These are phyloP conservation scores for Mimas tiliae DNA, from an alignment of 2,888 invertebrate genomes.

Conservation along the genomic window DNA sequence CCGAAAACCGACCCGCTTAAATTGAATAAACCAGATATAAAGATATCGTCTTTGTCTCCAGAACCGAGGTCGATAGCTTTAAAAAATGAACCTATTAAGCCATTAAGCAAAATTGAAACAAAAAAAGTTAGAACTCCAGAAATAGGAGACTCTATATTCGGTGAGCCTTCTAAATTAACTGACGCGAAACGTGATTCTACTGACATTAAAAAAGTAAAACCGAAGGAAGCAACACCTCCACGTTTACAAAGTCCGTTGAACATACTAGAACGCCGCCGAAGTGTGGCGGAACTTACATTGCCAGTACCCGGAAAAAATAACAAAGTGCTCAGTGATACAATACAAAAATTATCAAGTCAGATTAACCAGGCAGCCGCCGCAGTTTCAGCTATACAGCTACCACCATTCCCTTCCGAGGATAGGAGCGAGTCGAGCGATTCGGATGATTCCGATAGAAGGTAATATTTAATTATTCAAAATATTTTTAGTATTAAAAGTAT, in stretches of 20 bases:
- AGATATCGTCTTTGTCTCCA: conserved; percentile 51
- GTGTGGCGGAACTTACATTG: conserved; percentile 71
- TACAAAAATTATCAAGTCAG: conserved; percentile 85
- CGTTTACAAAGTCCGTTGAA: conserved; percentile 70
- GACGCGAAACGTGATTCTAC: conserved; percentile 65
- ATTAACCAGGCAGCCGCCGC: conserved; percentile 75
- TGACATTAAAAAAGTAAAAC: conserved; percentile 68
- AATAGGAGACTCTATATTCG: conserved; percentile 66
- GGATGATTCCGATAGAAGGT: conserved; percentile 78
- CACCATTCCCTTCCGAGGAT: conserved; percentile 68
- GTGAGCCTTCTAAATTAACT: conserved; percentile 67
- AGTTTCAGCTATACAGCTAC: conserved; percentile 59
- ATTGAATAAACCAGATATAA: conserved; percentile 51
- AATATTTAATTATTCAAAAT: conserved; percentile 26
- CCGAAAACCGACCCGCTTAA: conserved; percentile 63
- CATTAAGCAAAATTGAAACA: conserved; percentile 55
- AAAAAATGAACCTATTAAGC: conserved; percentile 53
- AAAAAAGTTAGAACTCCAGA: conserved; percentile 61
- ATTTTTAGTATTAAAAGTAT: not conserved
- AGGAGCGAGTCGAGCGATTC: conserved; percentile 78
- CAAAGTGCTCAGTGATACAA: conserved; percentile 86
- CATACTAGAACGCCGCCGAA: conserved; percentile 72
- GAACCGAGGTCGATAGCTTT: conserved; percentile 47
- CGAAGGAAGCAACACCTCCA: conserved; percentile 65
- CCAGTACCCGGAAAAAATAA: conserved; percentile 80